Percentiles rank a stretch among this genome's conserved stretches.
phyloP scores from a whole-genome alignment of 2,113 vertebrate genomes.

The Chaetura pelagica region DNA sequence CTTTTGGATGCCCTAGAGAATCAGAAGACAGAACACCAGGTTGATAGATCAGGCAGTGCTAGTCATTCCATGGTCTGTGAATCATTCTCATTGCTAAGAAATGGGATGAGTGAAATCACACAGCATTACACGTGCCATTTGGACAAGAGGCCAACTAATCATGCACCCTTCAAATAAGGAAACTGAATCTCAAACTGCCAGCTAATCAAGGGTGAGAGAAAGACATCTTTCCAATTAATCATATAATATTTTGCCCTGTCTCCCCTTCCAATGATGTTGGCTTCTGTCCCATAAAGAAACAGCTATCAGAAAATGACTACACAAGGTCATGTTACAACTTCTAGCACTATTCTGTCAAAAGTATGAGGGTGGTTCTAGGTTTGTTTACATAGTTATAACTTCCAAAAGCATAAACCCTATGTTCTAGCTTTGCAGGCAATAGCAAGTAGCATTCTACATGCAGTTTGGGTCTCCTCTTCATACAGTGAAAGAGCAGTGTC shows the following conservation, averaged over 20 bases:
- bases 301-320: not conserved
- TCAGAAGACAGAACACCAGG: slow-evolving; percentile 58
- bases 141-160: not conserved
- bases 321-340: accelerated
- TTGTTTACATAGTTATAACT: not conserved
- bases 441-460: not conserved
- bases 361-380: not conserved
- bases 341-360: not conserved
- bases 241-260: not conserved
- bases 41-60: not conserved
- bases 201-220: not conserved
- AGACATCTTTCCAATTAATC: not conserved
- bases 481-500: not conserved
- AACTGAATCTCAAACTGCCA: not conserved
- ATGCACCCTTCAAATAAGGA: not conserved
- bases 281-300: not conserved
- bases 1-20: slow-evolving; percentile 80
- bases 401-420: not conserved
- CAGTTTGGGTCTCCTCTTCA: not conserved
- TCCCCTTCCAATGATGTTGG: not conserved
- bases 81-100: not conserved
- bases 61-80: not conserved
- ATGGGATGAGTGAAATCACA: not conserved
- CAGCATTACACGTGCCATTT: not conserved
- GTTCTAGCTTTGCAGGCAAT: not conserved